These are phyloP conservation scores for Pygocentrus nattereri DNA, from an alignment of 2,797 vertebrate species.

Conservation along the genomic window DNA sequence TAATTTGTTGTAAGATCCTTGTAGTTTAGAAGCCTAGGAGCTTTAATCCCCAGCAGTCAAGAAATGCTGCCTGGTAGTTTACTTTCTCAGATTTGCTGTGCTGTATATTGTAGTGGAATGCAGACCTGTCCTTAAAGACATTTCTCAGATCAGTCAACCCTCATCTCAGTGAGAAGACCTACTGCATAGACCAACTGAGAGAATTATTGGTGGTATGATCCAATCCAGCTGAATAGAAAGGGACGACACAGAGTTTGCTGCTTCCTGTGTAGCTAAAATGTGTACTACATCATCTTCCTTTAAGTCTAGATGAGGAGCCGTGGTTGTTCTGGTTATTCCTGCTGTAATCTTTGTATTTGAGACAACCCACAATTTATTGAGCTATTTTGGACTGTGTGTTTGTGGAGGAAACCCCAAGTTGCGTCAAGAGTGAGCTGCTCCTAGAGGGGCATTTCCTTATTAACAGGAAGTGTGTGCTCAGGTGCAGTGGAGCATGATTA, in stretches of 20 bases:
- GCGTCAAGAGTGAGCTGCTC: slow-evolving; percentile 68
- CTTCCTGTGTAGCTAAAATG: slow-evolving; percentile 11
- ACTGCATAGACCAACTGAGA: background rate
- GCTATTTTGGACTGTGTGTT: slow-evolving; percentile 27
- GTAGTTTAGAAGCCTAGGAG: no score
- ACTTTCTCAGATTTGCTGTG: no score
- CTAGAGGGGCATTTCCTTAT: slow-evolving; percentile 70
- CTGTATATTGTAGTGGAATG: no score
- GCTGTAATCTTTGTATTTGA: slow-evolving; percentile 20
- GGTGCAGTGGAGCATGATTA: slow-evolving; percentile 60
- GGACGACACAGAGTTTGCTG: background rate
- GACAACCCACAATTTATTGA: slow-evolving; percentile 1
- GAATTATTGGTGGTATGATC: background rate
- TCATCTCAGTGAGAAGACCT: no score
- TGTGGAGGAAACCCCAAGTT: slow-evolving; percentile 51
- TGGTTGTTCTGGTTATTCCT: slow-evolving; percentile 6
- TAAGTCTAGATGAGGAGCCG: slow-evolving; percentile 14
- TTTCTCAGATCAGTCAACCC: no score
- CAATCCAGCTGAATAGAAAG: no score
- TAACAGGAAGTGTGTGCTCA: slow-evolving; percentile 65
- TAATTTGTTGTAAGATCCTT: no score
- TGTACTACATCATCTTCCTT: slow-evolving; percentile 44
- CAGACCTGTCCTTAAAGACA: no score
- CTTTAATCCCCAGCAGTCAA: no score
- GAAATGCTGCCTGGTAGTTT: no score